These are phyloP conservation scores for Etheostoma perlongum DNA, from an alignment of 2,797 vertebrate species.

Conservation along the genomic window DNA sequence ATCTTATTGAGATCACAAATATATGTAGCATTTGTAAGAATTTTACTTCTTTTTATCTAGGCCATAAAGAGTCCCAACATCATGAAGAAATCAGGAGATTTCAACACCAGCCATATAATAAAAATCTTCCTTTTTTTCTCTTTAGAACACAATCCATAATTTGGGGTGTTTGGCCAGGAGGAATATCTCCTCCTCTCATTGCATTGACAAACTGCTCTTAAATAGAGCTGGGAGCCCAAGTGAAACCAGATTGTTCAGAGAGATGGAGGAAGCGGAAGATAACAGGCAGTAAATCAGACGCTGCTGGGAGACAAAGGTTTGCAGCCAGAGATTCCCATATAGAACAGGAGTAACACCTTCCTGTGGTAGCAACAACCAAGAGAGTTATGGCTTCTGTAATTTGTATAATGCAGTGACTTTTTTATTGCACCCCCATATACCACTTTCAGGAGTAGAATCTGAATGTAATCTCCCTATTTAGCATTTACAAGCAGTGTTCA, in stretches of 20 bases:
- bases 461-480: neutral
- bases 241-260: constrained; percentile 76
- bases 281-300: constrained; percentile 70
- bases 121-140: constrained; percentile 39
- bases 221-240: constrained; percentile 72
- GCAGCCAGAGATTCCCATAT: constrained; percentile 55
- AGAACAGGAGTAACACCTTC: constrained; percentile 62
- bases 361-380: constrained; percentile 44
- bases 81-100: constrained; percentile 78
- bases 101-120: constrained; percentile 66
- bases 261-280: constrained; percentile 70
- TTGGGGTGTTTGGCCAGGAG: constrained; percentile 56
- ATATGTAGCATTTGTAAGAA: constrained; percentile 47
- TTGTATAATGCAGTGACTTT: constrained; percentile 43
- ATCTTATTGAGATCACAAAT: constrained; percentile 30
- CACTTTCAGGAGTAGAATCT: constrained; percentile 21
- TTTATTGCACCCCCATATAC: constrained; percentile 42
- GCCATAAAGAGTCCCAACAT: constrained; percentile 68
- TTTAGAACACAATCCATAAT: constrained; percentile 72
- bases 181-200: constrained; percentile 69
- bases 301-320: constrained; percentile 49
- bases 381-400: constrained; percentile 53
- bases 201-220: constrained; percentile 78
- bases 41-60: constrained; percentile 57
- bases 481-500: neutral